Percentiles rank a stretch among this genome's conserved stretches.
Evolutionary conservation across 2,888 invertebrate species (phyloP).

Genomic region (Orthosia incerta): DNA sequence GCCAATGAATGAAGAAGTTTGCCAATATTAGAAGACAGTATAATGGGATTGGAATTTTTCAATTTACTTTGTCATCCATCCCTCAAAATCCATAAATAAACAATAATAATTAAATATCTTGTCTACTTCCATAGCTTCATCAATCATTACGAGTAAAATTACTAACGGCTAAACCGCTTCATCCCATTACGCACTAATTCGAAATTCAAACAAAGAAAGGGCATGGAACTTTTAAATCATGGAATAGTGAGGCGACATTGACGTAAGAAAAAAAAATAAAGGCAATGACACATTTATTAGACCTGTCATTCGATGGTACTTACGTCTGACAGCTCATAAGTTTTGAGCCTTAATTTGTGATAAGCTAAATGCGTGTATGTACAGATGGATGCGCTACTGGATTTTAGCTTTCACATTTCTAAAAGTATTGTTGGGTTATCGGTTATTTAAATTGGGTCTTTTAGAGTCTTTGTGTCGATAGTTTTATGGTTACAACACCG

Average conservation of each 20-base stretch:
- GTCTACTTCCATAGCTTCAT: slow-evolving; percentile 65
- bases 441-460: slow-evolving; percentile 63
- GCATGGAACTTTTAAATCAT: slow-evolving; percentile 89
- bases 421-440: slow-evolving; percentile 67
- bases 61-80: background rate
- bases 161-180: slow-evolving; percentile 56
- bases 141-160: slow-evolving; percentile 64
- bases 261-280: slow-evolving; percentile 82
- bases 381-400: slow-evolving; percentile 83
- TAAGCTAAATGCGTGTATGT: slow-evolving; percentile 84
- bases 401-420: slow-evolving; percentile 84
- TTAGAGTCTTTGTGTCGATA: slow-evolving; percentile 56
- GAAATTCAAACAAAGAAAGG: slow-evolving; percentile 88
- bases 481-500: slow-evolving; percentile 63
- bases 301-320: slow-evolving; percentile 83
- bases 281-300: slow-evolving; percentile 89
- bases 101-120: slow-evolving; percentile 45
- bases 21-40: background rate
- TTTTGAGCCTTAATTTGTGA: slow-evolving; percentile 88
- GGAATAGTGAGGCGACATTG: slow-evolving; percentile 86
- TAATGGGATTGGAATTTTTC: background rate
- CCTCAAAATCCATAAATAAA: slow-evolving; percentile 33
- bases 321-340: slow-evolving; percentile 87
- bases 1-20: background rate
- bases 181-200: slow-evolving; percentile 77